These are phyloP conservation scores for Nephrotoma appendiculata DNA, from an alignment of 2,888 invertebrate genomes.

Conservation along the genomic window DNA sequence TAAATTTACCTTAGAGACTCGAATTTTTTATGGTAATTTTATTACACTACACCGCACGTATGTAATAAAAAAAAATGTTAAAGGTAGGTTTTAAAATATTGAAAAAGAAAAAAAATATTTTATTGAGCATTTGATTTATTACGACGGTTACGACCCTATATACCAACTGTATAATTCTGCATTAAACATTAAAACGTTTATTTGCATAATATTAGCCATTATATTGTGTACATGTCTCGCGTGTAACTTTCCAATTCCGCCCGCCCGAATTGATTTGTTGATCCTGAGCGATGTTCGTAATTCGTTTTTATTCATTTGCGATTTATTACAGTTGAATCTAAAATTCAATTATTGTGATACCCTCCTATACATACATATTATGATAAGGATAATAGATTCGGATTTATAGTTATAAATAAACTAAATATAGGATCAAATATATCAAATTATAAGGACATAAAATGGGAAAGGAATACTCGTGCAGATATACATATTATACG, in stretches of 20 bases:
- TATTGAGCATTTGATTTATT: background rate
- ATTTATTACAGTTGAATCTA: background rate
- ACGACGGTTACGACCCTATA: background rate
- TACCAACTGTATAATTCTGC: background rate
- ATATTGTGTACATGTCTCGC: background rate
- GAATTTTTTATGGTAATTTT: background rate
- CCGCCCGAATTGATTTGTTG: background rate
- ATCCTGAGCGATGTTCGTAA: background rate
- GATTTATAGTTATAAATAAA: background rate
- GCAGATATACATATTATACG: no score
- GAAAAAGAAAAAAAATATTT: background rate
- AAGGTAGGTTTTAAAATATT: background rate
- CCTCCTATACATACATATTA: background rate
- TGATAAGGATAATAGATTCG: background rate
- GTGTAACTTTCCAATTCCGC: background rate
- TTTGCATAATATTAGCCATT: background rate
- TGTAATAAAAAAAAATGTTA: background rate
- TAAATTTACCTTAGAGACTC: background rate
- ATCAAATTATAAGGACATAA: background rate
- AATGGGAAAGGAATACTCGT: background rate
- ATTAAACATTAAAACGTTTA: background rate
- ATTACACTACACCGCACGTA: background rate
- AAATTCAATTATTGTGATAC: background rate
- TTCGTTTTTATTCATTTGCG: background rate
- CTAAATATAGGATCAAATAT: background rate